Evolutionary conservation across 2,888 invertebrate species (phyloP).

Genomic region (Sacculina carcini): DNA sequence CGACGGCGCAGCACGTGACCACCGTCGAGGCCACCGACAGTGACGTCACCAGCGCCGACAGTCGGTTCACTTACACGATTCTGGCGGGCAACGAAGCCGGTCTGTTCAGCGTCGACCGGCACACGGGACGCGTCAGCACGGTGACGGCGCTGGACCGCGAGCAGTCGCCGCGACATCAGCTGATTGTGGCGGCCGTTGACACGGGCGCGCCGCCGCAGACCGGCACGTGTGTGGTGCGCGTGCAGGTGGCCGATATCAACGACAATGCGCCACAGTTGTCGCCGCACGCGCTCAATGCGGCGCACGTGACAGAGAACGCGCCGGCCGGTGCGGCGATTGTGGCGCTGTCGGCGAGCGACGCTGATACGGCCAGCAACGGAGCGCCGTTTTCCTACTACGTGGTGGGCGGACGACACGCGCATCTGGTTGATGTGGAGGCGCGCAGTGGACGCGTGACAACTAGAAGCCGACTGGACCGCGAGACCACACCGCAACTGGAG

Average conservation of each 20-base stretch:
- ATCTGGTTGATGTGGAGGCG: conserved; percentile 44
- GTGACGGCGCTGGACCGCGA: conserved; percentile 46
- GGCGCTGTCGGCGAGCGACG: conserved; percentile 62
- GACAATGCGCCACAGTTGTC: conserved; percentile 73
- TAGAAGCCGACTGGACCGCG: conserved; percentile 52
- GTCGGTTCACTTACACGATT: conserved; percentile 71
- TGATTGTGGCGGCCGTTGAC: conserved; percentile 64
- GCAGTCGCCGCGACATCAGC: conserved; percentile 38
- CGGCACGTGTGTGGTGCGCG: conserved; percentile 57
- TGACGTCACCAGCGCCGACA: conserved; percentile 68
- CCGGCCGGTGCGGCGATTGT: conserved; percentile 54
- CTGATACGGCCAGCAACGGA: conserved; percentile 66
- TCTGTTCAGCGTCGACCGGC: conserved; percentile 63
- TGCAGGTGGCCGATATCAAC: conserved; percentile 60
- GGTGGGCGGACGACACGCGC: conserved; percentile 48
- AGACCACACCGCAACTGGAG: conserved; percentile 43
- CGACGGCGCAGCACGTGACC: conserved; percentile 41
- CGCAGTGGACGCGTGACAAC: conserved; percentile 55
- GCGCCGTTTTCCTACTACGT: conserved; percentile 62
- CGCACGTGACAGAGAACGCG: conserved; percentile 61
- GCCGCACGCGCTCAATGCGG: conserved; percentile 36
- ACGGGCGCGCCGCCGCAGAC: conserved; percentile 70
- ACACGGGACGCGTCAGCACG: conserved; percentile 51
- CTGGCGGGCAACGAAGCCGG: conserved; percentile 56
- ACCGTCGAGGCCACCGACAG: conserved; percentile 66